These are phyloP conservation scores for Leptogaster cylindrica DNA, from an alignment of 2,888 invertebrate species.

Conservation along the genomic window DNA sequence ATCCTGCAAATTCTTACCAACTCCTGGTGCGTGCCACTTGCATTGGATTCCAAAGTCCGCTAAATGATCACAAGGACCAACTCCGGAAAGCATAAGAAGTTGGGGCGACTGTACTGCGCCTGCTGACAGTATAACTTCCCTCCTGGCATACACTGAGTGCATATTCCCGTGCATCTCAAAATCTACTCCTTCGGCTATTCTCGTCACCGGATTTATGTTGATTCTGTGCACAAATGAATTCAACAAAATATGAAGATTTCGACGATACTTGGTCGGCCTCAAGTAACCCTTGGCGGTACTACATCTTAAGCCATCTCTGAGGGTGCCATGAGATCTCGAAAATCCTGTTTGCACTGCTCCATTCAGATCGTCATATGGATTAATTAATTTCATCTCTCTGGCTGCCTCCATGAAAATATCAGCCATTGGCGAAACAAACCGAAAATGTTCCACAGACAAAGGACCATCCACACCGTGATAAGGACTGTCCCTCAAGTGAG, in stretches of 20 bases:
- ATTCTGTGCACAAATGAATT: constrained; percentile 73
- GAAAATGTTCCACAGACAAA: constrained; percentile 74
- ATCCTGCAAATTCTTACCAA: constrained; percentile 83
- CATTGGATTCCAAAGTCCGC: constrained; percentile 68
- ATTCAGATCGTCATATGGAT: constrained; percentile 75
- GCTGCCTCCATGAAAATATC: constrained; percentile 74
- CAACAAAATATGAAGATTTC: constrained; percentile 76
- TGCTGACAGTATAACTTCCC: constrained; percentile 84
- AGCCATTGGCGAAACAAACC: constrained; percentile 73
- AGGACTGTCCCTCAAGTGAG: constrained; percentile 65
- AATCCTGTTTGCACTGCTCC: constrained; percentile 82
- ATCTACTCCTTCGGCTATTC: constrained; percentile 71
- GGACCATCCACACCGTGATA: constrained; percentile 78
- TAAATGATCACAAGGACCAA: constrained; percentile 73
- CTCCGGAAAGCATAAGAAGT: constrained; percentile 83
- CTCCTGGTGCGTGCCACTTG: constrained; percentile 71
- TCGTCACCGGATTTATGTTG: constrained; percentile 67
- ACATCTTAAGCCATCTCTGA: constrained; percentile 79
- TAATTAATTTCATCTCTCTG: constrained; percentile 68
- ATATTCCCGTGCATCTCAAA: constrained; percentile 64
- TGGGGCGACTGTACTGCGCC: constrained; percentile 87
- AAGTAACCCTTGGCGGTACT: constrained; percentile 85
- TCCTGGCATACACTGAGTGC: constrained; percentile 67
- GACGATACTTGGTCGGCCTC: constrained; percentile 69
- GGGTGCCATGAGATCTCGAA: constrained; percentile 76